phyloP scores from a whole-genome alignment of 1,140 invertebrate genomes.

The Cydia fagiglandana region DNA sequence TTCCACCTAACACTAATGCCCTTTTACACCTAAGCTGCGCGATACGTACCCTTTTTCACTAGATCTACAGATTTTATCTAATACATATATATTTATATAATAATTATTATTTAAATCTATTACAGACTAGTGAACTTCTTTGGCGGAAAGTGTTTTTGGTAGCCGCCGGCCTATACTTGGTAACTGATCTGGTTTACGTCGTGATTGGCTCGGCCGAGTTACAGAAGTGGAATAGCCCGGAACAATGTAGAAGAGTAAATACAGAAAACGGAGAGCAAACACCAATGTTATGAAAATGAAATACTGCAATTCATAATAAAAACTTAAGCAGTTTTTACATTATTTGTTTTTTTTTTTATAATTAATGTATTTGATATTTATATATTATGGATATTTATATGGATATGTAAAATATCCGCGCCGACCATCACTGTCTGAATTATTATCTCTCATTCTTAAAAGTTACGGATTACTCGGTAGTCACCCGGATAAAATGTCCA shows the following conservation, averaged over 20 bases:
- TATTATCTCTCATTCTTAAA: not conserved
- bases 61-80: too few species aligned
- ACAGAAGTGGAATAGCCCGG: constrained; percentile 42
- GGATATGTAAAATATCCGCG: too few species aligned
- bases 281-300: not conserved
- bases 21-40: too few species aligned
- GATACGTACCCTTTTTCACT: too few species aligned
- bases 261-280: not conserved
- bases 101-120: not conserved
- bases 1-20: too few species aligned
- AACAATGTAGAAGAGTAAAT: not conserved
- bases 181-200: constrained; percentile 40
- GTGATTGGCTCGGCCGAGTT: constrained; percentile 37
- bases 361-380: too few species aligned
- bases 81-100: too few species aligned
- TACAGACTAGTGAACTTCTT: not conserved
- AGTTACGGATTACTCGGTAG: not conserved
- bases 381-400: too few species aligned
- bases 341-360: too few species aligned
- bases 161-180: constrained; percentile 37
- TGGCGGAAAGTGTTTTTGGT: constrained; percentile 43
- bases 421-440: too few species aligned
- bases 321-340: not conserved
- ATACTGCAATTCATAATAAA: not conserved
- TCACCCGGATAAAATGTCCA: not conserved